Evolutionary conservation across 1,140 invertebrate species (phyloP).

Genomic region (Sarcophaga peregrina): DNA sequence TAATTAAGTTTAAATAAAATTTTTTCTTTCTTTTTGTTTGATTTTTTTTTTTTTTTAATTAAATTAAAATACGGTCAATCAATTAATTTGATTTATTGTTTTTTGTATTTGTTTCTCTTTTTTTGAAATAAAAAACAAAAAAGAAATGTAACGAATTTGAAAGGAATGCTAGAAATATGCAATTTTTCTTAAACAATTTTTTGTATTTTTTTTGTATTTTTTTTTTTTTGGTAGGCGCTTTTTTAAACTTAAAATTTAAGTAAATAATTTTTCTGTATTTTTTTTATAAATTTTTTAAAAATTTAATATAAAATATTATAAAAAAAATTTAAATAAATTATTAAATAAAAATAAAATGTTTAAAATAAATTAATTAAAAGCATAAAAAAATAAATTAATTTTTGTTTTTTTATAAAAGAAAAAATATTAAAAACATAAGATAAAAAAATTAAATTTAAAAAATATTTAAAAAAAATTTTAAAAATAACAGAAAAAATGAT

Average conservation of each 20-base stretch:
- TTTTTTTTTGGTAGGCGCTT: background rate
- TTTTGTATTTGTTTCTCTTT: background rate
- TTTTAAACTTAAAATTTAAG: constrained; percentile 3
- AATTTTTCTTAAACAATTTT: constrained; percentile 37
- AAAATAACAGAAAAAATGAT: too few relatives aligned
- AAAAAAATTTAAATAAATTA: background rate
- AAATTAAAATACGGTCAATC: constrained; percentile 28
- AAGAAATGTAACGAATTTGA: background rate
- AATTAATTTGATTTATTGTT: constrained; percentile 31
- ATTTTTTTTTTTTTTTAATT: background rate
- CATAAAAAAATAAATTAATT: background rate
- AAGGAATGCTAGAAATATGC: constrained; percentile 43
- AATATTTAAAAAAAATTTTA: too few relatives aligned
- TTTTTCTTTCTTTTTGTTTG: background rate
- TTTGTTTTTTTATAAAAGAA: background rate
- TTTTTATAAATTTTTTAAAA: background rate
- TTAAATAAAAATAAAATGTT: constrained; percentile 29
- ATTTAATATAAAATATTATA: constrained; percentile 13
- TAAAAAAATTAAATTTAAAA: constrained; percentile 33
- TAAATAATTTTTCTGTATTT: background rate
- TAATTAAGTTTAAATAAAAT: background rate
- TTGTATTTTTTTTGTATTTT: too few relatives aligned
- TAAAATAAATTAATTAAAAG: constrained; percentile 35
- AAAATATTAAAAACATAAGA: background rate
- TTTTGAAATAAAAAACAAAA: constrained; percentile 39